phyloP scores from a whole-genome alignment of 2,113 vertebrate genomes.

The Triplophysa rosa region DNA sequence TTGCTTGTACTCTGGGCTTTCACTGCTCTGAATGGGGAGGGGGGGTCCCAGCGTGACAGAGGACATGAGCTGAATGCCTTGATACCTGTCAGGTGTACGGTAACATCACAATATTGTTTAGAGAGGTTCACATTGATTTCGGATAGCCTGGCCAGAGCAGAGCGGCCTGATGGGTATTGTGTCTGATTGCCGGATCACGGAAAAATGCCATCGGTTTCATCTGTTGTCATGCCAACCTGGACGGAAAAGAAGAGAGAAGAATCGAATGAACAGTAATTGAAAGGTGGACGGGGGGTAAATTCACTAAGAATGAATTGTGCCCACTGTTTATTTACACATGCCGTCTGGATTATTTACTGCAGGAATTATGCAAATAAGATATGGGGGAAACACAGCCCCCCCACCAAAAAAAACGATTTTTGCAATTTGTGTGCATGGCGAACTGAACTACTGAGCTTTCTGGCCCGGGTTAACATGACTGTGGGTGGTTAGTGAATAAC shows the following conservation, averaged over 20 bases:
- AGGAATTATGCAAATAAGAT: too few relatives aligned
- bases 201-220: conserved; percentile 83
- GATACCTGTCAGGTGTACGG: conserved; percentile 91
- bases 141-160: conserved; percentile 81
- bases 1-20: conserved; percentile 44
- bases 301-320: neutral
- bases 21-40: conserved; percentile 68
- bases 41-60: conserved; percentile 69
- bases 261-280: neutral
- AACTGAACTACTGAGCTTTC: too few relatives aligned
- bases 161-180: conserved; percentile 80
- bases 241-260: conserved; percentile 55
- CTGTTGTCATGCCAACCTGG: conserved; percentile 86
- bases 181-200: conserved; percentile 80
- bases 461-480: too few relatives aligned
- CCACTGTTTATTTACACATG: neutral
- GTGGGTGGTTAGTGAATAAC: too few relatives aligned
- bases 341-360: too few relatives aligned
- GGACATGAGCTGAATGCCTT: conserved; percentile 59
- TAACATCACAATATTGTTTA: conserved; percentile 87
- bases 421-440: too few relatives aligned
- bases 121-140: conserved; percentile 83
- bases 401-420: too few relatives aligned
- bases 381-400: too few relatives aligned
- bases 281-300: conserved; percentile 6